Evolutionary conservation across 2,888 invertebrate species (phyloP).

Genomic region (Platynereis dumerilii): DNA sequence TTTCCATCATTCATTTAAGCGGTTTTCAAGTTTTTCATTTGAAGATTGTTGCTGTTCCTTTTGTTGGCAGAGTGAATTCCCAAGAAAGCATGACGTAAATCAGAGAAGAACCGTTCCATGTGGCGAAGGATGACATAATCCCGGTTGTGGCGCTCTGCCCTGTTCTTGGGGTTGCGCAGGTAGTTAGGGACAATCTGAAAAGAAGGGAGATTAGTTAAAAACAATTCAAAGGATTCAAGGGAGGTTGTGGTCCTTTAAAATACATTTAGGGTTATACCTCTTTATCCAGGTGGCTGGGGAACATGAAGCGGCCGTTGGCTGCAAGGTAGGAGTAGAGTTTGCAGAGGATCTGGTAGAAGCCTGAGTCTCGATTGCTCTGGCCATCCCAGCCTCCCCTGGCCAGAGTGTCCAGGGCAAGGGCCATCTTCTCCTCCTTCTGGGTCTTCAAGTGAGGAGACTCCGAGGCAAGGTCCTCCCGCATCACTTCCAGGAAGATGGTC

Average conservation of each 20-base stretch:
- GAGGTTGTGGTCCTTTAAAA: too few species aligned
- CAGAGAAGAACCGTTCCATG: background rate
- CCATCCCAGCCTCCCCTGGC: constrained; percentile 1
- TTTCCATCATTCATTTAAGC: too few species aligned
- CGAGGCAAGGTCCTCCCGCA: background rate
- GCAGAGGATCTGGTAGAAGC: background rate
- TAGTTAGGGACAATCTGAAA: background rate
- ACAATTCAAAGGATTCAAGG: too few species aligned
- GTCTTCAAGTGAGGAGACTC: background rate
- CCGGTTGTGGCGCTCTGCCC: constrained; percentile 3
- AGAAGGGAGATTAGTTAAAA: too few species aligned
- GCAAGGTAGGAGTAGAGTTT: constrained; percentile 3
- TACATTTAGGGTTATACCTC: too few species aligned
- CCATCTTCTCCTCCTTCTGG: background rate
- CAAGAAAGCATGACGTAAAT: background rate
- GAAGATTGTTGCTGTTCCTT: too few species aligned
- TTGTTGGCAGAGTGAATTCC: background rate
- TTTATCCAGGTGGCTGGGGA: constrained; percentile 3
- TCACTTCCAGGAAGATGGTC: constrained; percentile 1
- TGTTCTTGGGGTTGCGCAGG: constrained; percentile 3
- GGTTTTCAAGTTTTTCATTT: too few species aligned
- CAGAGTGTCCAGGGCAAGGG: constrained; percentile 1
- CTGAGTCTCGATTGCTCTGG: background rate
- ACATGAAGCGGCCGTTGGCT: background rate
- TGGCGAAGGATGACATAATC: constrained; percentile 8